phyloP scores from a whole-genome alignment of 1,140 invertebrate species.

The Trichomalopsis sarcophagae region DNA sequence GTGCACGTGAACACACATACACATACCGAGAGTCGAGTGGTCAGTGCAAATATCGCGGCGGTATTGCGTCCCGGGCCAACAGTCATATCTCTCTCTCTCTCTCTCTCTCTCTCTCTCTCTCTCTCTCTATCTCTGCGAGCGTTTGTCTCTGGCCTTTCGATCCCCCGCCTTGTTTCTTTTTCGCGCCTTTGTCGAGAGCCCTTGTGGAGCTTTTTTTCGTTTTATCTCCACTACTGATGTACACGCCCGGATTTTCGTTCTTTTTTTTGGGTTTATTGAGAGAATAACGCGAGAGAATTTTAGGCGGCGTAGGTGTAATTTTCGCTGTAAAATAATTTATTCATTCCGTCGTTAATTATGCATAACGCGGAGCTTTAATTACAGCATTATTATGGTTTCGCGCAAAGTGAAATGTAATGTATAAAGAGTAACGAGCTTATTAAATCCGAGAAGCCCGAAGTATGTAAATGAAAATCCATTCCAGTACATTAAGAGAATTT shows the following conservation, averaged over 20 bases:
- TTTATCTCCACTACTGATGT: no score
- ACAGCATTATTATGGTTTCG: not conserved
- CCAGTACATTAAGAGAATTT: no score
- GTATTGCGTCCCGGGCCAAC: not conserved
- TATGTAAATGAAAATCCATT: no score
- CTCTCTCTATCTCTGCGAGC: not conserved
- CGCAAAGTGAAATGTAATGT: no score
- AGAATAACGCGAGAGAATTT: no score
- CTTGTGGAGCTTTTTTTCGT: not conserved
- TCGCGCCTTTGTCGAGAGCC: not conserved
- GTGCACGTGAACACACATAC: not conserved
- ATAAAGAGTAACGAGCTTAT: no score
- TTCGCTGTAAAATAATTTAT: no score
- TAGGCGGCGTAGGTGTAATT: no score
- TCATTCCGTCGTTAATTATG: no score
- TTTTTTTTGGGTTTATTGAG: no score
- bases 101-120: not conserved
- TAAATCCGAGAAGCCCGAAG: no score
- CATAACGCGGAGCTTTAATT: not conserved
- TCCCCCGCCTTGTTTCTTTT: not conserved
- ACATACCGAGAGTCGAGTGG: not conserved
- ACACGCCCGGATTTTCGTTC: not conserved
- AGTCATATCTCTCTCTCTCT: conserved; percentile 3
- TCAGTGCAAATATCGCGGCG: conserved; percentile 21
- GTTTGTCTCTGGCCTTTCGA: conserved; percentile 7